Conservation (phyloP, 1,140 invertebrate genomes). For the Lethocerus indicus region DNA sequence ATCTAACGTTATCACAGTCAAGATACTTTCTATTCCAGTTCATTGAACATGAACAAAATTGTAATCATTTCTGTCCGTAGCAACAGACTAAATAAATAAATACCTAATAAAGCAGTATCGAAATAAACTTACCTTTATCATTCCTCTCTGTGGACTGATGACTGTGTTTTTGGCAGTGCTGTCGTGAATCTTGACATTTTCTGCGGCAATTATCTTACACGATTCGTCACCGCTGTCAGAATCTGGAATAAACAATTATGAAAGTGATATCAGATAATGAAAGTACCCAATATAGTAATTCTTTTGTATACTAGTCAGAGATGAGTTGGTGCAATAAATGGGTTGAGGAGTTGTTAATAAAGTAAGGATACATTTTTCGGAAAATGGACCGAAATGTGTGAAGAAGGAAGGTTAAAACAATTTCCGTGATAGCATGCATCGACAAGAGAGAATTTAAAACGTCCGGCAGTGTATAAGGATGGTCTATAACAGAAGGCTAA, state of each 20-base stretch:
- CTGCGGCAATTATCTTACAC: constrained; percentile 34
- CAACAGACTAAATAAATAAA: background rate
- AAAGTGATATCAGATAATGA: background rate
- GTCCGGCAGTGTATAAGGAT: no score
- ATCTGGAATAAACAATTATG: background rate
- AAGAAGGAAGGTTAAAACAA: no score
- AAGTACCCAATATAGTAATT: background rate
- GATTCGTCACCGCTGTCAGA: background rate
- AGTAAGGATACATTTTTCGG: no score
- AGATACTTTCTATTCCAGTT: background rate
- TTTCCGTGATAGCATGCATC: no score
- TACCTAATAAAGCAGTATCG: no score
- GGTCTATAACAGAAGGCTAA: no score
- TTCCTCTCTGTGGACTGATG: constrained; percentile 12
- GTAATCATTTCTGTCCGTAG: background rate
- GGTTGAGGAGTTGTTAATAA: no score
- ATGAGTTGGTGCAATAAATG: no score
- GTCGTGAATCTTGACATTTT: constrained; percentile 60
- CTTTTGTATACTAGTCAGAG: no score
- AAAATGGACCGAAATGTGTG: no score
- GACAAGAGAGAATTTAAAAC: no score
- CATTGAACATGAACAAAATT: background rate
- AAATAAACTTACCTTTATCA: constrained; percentile 10
- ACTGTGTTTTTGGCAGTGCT: constrained; percentile 40
- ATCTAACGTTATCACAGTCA: no score